Conservation (phyloP, 2,888 invertebrate genomes). For the Dasysyrphus albostriatus region DNA sequence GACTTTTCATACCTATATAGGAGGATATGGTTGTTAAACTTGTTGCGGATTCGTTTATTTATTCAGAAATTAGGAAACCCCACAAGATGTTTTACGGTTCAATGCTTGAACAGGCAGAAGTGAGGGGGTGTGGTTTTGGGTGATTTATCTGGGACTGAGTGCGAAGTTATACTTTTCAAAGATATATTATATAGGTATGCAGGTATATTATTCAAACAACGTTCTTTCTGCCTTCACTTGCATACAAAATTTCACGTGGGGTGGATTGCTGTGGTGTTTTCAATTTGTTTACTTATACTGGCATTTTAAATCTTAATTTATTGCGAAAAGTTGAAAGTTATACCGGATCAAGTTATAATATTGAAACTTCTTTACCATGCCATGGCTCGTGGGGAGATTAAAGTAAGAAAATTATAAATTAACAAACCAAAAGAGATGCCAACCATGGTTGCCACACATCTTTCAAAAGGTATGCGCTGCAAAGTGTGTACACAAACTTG, state of each 20-base stretch:
- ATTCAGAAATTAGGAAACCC: conserved; percentile 33
- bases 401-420: conserved; percentile 19
- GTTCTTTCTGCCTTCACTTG: background rate
- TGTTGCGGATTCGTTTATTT: conserved; percentile 64
- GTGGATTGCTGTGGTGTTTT: conserved; percentile 3
- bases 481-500: background rate
- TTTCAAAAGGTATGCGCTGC: background rate
- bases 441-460: conserved; percentile 6
- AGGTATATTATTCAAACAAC: background rate
- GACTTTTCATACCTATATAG: background rate
- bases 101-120: background rate
- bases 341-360: conserved; percentile 20
- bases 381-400: background rate
- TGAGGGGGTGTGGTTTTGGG: background rate
- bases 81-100: conserved; percentile 19
- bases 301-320: conserved; percentile 46
- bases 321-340: conserved; percentile 32
- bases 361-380: conserved; percentile 3
- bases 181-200: background rate
- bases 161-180: background rate
- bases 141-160: conserved; percentile 10
- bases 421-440: background rate
- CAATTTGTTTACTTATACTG: conserved; percentile 26
- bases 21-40: conserved; percentile 43
- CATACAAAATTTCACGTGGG: conserved; percentile 1